Base-by-base conservation (phyloP, 2,888 invertebrate species). In the Drosophila recens region DNA sequence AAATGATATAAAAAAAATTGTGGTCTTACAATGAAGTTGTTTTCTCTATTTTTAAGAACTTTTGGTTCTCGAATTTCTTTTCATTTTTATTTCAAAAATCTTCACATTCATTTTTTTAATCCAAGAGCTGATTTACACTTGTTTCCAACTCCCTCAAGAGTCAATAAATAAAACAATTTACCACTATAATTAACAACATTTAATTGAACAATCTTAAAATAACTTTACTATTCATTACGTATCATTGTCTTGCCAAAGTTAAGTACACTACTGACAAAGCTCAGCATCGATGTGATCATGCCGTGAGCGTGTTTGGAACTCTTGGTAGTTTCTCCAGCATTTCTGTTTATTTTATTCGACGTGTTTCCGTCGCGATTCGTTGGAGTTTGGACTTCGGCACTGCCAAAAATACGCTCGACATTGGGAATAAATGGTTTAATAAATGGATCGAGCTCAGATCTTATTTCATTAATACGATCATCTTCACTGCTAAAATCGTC, bases 301-400 rank as follows among this genome's bases (percentile, higher is more conserved):
- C 71, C 57, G 40, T 88, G 87, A n/a, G 84, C 84, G 64, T 84
- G 88, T 15, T 86, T 86, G 3, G 84, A 84, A 33, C 87, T 86
- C 45, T 69, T 45, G 1, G 80, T 67, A 15, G 74, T 68, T 10
- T 69, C 15, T 17, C 42, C 23, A 6, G 27, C 4, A 9, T 59
- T 67, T 11, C 45, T 54, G 2, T 20, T 54, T 13, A 59, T 58
- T 53, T 42, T 80, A 23, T 67, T 78, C 5, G 43, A n/a, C 9
- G 15, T 56, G 2, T 45, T 62, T 17, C 48, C 53, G 9, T 23
- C 38, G 3, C 23, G 13, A 17, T 34, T 65, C 4, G 33, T 62
- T 1, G 51, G 0, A 8, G 46, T 20, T 10, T 76, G 72, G 1
- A n/a, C 8, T 52, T 84, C 88, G 23, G 77, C 77, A 42, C 84